These are phyloP conservation scores for Ypsolopha scabrella DNA, from an alignment of 2,888 invertebrate genomes.

Conservation along the genomic window DNA sequence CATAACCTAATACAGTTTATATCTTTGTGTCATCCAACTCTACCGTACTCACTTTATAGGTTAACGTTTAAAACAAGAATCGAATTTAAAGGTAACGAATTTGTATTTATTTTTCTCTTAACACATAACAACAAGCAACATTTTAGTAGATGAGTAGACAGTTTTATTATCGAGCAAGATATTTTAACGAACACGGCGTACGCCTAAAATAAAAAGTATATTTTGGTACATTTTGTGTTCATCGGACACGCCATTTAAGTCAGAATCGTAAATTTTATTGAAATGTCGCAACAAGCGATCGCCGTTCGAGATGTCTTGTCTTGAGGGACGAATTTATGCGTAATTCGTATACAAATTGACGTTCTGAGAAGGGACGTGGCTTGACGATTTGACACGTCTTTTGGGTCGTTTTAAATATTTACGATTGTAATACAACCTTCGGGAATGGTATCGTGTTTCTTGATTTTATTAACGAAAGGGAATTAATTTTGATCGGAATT, in stretches of 20 bases:
- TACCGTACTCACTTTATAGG: background rate
- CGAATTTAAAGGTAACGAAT: background rate
- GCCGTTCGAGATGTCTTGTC: constrained; percentile 65
- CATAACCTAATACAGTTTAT: too few relatives aligned
- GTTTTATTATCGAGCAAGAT: constrained; percentile 58
- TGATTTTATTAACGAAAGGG: background rate
- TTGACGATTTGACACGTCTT: constrained; percentile 59
- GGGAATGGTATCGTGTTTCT: constrained; percentile 1
- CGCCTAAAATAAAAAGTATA: constrained; percentile 60
- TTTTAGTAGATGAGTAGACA: constrained; percentile 32
- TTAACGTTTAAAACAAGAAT: background rate
- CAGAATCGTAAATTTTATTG: constrained; percentile 70
- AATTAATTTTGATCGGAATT: constrained; percentile 4
- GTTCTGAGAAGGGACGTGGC: constrained; percentile 48
- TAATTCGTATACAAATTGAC: constrained; percentile 70
- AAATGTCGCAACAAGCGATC: constrained; percentile 66
- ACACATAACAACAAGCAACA: constrained; percentile 1
- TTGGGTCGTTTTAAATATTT: constrained; percentile 30
- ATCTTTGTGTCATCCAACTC: too few relatives aligned
- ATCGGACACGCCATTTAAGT: constrained; percentile 65
- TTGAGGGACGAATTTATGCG: constrained; percentile 67
- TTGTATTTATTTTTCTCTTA: background rate
- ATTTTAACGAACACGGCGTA: constrained; percentile 63
- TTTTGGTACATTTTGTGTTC: constrained; percentile 56
- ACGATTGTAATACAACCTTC: constrained; percentile 12